Evolutionary conservation across 2,797 vertebrate species (phyloP).

Genomic region (Yasuhikotakia modesta): DNA sequence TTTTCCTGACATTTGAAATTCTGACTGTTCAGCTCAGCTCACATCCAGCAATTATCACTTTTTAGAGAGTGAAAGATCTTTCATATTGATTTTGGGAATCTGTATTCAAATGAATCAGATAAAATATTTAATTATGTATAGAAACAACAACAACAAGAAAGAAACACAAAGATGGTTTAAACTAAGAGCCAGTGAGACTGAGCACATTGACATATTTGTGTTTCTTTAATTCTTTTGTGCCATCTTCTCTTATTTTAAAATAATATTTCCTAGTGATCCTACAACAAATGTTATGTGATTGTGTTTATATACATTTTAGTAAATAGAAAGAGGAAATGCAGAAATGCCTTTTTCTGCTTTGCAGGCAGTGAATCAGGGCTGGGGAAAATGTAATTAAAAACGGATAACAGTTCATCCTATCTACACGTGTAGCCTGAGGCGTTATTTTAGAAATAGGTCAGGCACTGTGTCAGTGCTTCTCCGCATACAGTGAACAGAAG

Average conservation of each 20-base stretch:
- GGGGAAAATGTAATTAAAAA: slow-evolving; percentile 87
- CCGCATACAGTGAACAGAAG: slow-evolving; percentile 77
- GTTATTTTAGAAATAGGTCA: slow-evolving; percentile 85
- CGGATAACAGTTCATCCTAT: slow-evolving; percentile 81
- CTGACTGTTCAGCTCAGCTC: neutral
- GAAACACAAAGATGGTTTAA: neutral
- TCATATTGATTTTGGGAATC: neutral
- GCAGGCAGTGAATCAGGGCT: slow-evolving; percentile 74
- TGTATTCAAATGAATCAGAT: neutral
- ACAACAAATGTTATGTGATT: slow-evolving; percentile 13
- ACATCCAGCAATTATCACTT: neutral
- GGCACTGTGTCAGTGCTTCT: slow-evolving; percentile 80
- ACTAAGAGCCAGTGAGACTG: no score
- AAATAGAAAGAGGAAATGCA: slow-evolving; percentile 23
- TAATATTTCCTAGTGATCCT: slow-evolving; percentile 1
- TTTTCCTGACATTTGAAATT: neutral
- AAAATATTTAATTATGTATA: neutral
- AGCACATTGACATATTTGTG: no score
- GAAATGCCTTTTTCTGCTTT: slow-evolving; percentile 63
- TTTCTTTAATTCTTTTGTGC: neutral
- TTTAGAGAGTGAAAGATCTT: neutral
- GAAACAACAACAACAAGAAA: no score
- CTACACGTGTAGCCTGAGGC: slow-evolving; percentile 78
- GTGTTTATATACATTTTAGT: slow-evolving; percentile 15
- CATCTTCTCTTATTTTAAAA: slow-evolving; percentile 7